phyloP scores from a whole-genome alignment of 2,888 invertebrate species.

The Diplolepis rosae region DNA sequence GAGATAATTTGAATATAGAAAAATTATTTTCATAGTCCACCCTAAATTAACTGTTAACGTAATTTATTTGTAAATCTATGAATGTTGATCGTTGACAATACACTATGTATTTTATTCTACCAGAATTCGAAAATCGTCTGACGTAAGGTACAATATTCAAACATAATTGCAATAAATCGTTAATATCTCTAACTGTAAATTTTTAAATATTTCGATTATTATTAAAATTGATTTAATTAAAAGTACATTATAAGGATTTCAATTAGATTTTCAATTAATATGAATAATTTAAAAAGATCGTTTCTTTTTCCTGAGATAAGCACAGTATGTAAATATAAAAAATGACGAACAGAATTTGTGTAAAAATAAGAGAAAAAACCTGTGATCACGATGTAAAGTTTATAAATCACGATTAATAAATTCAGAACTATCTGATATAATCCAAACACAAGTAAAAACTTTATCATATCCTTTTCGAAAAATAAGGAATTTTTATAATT shows the following conservation, averaged over 20 bases:
- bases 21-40: not conserved
- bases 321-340: slow-evolving; percentile 13
- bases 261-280: slow-evolving; percentile 30
- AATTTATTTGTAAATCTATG: slow-evolving; percentile 40
- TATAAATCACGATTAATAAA: not conserved
- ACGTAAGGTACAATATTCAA: slow-evolving; percentile 5
- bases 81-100: slow-evolving; percentile 38
- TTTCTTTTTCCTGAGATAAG: slow-evolving; percentile 7
- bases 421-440: not conserved
- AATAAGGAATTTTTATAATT: too few relatives aligned
- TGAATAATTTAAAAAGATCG: not conserved
- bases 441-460: not conserved
- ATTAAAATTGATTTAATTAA: not conserved
- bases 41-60: slow-evolving; percentile 1
- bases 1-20: not conserved
- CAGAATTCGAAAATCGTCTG: slow-evolving; percentile 6
- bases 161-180: not conserved
- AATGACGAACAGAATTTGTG: not conserved
- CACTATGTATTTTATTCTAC: slow-evolving; percentile 10
- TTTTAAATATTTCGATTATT: slow-evolving; percentile 5
- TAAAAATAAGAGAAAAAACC: not conserved
- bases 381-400: not conserved
- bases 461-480: not conserved
- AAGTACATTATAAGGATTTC: slow-evolving; percentile 28
- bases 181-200: not conserved